Evolutionary conservation across 2,113 vertebrate species (phyloP), one percentile per base, ranked within the genome.

Genomic region (Cyanoliseus patagonus): DNA sequence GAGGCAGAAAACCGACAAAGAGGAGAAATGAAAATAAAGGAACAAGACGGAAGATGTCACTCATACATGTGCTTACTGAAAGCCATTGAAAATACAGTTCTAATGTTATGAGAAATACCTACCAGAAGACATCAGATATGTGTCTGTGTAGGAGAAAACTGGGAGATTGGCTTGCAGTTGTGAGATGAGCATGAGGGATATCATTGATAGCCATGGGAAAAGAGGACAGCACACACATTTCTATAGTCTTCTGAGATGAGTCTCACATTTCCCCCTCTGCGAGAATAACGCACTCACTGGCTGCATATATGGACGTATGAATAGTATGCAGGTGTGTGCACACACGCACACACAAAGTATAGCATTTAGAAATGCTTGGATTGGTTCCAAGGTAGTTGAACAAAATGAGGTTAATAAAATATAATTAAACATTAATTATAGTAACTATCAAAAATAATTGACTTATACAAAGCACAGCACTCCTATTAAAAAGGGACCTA

Each of bases 361-460:
- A 94, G 88, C 77, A 83, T 96, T 97, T 95, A 96, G 94, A 96
- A 96, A 97, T 67, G 88, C 90, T 42, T 97, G 76, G 77, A 83
- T 86, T 95, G 76, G 74, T 91, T 97, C 97, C 96, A 97, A 95
- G 92, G 94, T 91, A 97, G 95, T 93, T 86, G 81, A 96, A 90
- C 85, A 97, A 98, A 98, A 97, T 86, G 92, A 97, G 88, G 86
- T 95, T 97, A 98, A 98, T 98, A 97, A 98, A 98, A 97, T 96
- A 97, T 94, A 98, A 98, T 98, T 97, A 97, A 98, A 97, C 96
- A 97, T 98, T 98, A 98, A 98, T 98, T 98, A 98, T 92, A 95
- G 86, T 96, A 97, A 97, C 97, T 96, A 97, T 97, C 92, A 98
- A 98, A 98, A 97, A 97, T 98, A 98, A 98, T 95, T 97, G 97